phyloP scores from a whole-genome alignment of 2,888 invertebrate species.

The Noctua janthe region DNA sequence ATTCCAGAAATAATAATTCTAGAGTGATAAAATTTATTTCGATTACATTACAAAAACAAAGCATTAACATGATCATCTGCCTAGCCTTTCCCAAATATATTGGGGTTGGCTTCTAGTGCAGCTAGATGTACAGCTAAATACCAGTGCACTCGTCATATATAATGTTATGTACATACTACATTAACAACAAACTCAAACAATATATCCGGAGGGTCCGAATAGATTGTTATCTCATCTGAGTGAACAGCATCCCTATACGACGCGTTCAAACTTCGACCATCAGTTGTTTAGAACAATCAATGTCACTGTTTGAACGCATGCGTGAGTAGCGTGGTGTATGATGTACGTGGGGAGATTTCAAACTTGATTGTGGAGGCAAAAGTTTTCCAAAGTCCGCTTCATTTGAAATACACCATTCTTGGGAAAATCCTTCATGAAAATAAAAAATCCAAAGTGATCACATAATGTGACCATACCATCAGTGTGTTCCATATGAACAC shows the following conservation, averaged over 20 bases:
- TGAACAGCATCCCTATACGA: conserved; percentile 12
- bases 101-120: neutral
- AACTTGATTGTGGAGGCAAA: conserved; percentile 16
- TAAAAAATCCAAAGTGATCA: neutral
- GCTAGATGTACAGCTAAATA: neutral
- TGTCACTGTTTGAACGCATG: conserved; percentile 24
- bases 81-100: neutral
- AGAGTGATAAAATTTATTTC: neutral
- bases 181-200: conserved; percentile 13
- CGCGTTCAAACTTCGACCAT: conserved; percentile 36
- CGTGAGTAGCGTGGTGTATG: conserved; percentile 1
- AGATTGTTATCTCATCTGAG: conserved; percentile 5
- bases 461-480: neutral
- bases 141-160: neutral
- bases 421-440: neutral
- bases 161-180: neutral
- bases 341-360: conserved; percentile 20
- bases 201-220: neutral
- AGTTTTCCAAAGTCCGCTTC: neutral
- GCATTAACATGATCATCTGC: neutral
- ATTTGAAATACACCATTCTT: neutral
- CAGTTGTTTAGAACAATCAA: conserved; percentile 36
- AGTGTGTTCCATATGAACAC: neutral
- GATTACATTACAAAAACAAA: neutral
- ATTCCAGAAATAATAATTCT: neutral